phyloP scores from a whole-genome alignment of 2,888 invertebrate species.

The Stenotaenia linearis region DNA sequence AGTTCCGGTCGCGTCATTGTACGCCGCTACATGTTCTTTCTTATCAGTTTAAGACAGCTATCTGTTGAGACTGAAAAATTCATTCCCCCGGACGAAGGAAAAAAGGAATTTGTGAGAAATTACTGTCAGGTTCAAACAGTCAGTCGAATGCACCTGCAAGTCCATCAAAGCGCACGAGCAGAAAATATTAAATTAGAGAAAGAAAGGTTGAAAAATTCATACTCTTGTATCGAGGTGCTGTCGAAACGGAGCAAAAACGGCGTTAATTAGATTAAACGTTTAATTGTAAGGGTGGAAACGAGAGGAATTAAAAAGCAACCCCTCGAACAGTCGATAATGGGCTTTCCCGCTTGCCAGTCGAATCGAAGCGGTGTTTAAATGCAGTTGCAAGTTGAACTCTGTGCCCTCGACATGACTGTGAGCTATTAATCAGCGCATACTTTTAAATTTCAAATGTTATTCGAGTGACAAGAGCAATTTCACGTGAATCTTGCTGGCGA shows the following conservation, averaged over 20 bases:
- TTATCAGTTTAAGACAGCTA: background rate
- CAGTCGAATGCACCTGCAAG: slow-evolving; percentile 23
- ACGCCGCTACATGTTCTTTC: background rate
- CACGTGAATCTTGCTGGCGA: background rate
- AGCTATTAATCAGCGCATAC: background rate
- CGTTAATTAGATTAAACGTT: no score
- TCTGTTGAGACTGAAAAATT: slow-evolving; percentile 4
- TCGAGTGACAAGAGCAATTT: background rate
- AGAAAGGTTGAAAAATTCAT: background rate
- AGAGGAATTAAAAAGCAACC: no score
- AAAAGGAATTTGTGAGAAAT: background rate
- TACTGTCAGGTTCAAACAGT: slow-evolving; percentile 4
- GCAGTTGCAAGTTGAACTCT: background rate
- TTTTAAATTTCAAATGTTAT: background rate
- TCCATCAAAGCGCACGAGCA: background rate
- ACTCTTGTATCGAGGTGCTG: no score
- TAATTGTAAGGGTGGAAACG: no score
- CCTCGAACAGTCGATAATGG: background rate
- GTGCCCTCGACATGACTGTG: background rate
- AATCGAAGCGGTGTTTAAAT: background rate
- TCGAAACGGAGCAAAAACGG: no score
- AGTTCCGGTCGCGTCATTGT: background rate
- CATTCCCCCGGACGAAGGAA: background rate
- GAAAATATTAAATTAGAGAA: slow-evolving; percentile 8
- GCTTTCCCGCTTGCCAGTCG: background rate